phyloP scores from a whole-genome alignment of 2,888 invertebrate species.

The Heteropelma amictum region DNA sequence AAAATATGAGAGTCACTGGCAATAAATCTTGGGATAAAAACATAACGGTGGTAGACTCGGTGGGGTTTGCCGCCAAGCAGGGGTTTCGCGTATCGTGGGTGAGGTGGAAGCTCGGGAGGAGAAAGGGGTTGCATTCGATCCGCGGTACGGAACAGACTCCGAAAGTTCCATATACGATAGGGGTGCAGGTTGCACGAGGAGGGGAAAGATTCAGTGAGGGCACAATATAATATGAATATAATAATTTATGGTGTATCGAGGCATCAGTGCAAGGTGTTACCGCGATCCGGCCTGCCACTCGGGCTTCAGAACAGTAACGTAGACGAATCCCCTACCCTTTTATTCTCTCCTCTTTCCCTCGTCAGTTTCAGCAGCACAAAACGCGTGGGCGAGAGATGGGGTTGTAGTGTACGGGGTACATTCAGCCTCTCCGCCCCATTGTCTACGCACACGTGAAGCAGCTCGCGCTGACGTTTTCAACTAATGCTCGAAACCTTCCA shows the following conservation, averaged over 20 bases:
- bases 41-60: conserved; percentile 55
- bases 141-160: conserved; percentile 19
- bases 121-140: conserved; percentile 18
- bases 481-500: conserved; percentile 54
- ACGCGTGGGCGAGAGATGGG: conserved; percentile 9
- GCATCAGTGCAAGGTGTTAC: conserved; percentile 72
- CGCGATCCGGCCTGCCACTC: conserved; percentile 60
- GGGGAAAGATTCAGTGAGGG: conserved; percentile 47
- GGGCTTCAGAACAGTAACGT: conserved; percentile 31
- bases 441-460: conserved; percentile 68
- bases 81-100: conserved; percentile 10
- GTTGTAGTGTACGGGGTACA: conserved; percentile 30
- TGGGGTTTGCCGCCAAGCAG: neutral
- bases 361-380: conserved; percentile 8
- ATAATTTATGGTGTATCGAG: conserved; percentile 72
- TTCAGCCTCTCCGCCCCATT: conserved; percentile 60
- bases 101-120: conserved; percentile 25
- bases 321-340: conserved; percentile 21
- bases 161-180: conserved; percentile 25
- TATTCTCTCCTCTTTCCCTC: conserved; percentile 23
- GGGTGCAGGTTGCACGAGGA: neutral
- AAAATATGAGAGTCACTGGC: conserved; percentile 59
- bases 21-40: conserved; percentile 68
- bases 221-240: conserved; percentile 68
- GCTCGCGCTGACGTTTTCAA: conserved; percentile 63